A percentile compares a stretch with the other conserved stretches of the same genome.
Conservation (phyloP, 1,140 invertebrate genomes). For the Fopius arisanus region DNA sequence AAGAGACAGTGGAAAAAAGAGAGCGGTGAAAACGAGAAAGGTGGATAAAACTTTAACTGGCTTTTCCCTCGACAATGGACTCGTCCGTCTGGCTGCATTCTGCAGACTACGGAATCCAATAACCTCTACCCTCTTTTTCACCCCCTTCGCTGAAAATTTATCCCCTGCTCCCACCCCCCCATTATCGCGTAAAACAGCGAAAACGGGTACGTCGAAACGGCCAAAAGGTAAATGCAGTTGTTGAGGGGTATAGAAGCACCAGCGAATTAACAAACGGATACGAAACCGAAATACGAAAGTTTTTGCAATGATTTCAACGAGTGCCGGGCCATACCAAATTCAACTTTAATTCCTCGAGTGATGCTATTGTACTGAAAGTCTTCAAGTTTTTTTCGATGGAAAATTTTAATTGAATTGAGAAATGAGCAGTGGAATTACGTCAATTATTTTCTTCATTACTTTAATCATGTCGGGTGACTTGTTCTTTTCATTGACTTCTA, state of each 20-base stretch:
- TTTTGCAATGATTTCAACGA: constrained; percentile 1
- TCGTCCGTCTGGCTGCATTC: constrained; percentile 33
- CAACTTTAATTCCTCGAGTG: neutral
- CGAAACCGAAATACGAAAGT: neutral
- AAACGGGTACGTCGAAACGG: neutral
- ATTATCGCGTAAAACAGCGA: constrained; percentile 27
- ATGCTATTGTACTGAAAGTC: neutral
- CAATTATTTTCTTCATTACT: neutral
- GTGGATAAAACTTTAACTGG: constrained; percentile 37
- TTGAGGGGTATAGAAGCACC: neutral
- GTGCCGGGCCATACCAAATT: neutral
- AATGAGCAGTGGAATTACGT: neutral
- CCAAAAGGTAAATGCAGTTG: constrained; percentile 3
- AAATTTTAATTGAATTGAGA: neutral
- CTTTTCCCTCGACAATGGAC: constrained; percentile 37
- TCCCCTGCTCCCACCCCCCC: neutral
- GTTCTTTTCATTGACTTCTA: too few relatives aligned
- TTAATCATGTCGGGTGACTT: neutral
- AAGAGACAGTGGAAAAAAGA: neutral
- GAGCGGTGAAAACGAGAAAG: neutral
- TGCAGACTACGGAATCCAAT: constrained; percentile 36
- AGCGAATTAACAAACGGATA: constrained; percentile 3
- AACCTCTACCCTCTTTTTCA: constrained; percentile 18
- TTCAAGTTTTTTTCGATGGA: neutral
- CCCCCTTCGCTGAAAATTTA: neutral